Conservation (phyloP, 2,113 vertebrate species). For the Tyto alba region DNA sequence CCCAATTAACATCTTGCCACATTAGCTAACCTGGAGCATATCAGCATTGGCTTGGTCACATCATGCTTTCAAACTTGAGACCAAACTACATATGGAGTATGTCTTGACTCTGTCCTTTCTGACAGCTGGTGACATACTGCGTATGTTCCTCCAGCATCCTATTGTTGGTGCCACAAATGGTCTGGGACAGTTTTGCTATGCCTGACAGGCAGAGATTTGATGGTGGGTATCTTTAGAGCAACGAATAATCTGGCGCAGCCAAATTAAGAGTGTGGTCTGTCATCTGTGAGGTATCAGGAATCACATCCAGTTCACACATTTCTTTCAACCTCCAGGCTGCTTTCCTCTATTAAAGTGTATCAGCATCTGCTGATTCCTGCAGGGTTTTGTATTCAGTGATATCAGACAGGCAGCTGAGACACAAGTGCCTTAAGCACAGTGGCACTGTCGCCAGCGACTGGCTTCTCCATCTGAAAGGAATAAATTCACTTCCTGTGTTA, state of each 20-base stretch:
- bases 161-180: not conserved
- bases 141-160: not conserved
- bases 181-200: accelerated
- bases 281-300: not conserved
- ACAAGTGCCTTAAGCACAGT: not conserved
- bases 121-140: too few relatives aligned
- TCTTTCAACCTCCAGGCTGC: not conserved
- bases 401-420: not conserved
- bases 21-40: not conserved
- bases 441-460: not conserved
- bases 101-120: not conserved
- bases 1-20: not conserved
- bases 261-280: not conserved
- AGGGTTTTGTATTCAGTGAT: not conserved
- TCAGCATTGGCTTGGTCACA: not conserved
- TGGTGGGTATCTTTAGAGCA: not conserved
- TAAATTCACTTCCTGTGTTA: not conserved
- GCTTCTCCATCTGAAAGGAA: not conserved
- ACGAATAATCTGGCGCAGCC: not conserved
- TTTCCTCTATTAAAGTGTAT: not conserved
- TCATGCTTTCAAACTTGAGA: not conserved
- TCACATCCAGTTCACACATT: not conserved
- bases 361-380: not conserved
- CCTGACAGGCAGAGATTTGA: not conserved
- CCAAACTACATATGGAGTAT: accelerated